Conservation (phyloP, 2,113 vertebrate genomes). For the Axis porcinus region DNA sequence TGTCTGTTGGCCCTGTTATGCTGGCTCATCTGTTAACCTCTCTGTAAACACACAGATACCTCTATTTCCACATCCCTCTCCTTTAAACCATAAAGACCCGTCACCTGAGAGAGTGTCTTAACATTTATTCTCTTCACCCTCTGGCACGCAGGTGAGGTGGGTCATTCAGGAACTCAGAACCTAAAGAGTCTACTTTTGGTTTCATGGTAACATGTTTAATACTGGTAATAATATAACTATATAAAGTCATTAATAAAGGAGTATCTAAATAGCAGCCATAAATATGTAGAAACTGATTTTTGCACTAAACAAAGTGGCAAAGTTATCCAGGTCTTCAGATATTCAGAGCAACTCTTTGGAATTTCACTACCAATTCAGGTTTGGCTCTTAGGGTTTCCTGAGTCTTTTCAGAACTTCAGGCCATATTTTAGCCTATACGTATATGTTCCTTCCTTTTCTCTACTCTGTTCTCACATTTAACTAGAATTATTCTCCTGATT, state of each 20-base stretch:
- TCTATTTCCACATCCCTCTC: background rate
- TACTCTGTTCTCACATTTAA: background rate
- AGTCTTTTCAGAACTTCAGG: background rate
- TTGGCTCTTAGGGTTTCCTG: background rate
- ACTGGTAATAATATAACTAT: background rate
- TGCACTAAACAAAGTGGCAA: background rate
- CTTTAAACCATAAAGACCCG: background rate
- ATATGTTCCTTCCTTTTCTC: background rate
- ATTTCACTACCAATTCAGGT: background rate
- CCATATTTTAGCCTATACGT: background rate
- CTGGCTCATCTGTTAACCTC: background rate
- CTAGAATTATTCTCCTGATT: background rate
- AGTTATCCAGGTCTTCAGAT: background rate
- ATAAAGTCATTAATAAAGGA: background rate
- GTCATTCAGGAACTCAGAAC: background rate
- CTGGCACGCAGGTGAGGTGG: background rate
- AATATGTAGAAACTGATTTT: slow-evolving; percentile 46
- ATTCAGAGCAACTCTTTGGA: background rate
- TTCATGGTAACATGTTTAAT: background rate
- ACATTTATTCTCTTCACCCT: background rate
- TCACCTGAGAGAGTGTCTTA: background rate
- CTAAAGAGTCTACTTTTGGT: background rate
- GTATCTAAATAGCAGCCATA: background rate
- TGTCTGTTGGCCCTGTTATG: background rate
- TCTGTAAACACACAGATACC: background rate